Conservation (phyloP, 2,113 vertebrate genomes). For the Columbina picui region DNA sequence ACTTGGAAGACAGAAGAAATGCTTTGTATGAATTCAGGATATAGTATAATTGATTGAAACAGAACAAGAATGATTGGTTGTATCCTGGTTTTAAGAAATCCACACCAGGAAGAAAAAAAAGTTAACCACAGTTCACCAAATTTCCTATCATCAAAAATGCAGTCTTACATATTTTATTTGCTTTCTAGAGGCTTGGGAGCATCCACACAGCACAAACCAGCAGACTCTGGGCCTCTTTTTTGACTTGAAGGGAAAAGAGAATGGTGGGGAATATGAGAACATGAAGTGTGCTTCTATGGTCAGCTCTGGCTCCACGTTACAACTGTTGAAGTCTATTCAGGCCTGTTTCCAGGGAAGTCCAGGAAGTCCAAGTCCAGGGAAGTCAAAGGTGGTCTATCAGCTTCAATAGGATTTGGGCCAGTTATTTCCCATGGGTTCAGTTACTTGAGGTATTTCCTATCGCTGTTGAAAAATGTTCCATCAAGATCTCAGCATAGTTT, state of each 20-base stretch:
- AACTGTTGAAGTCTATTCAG: neutral
- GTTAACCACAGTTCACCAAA: neutral
- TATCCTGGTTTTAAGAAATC: neutral
- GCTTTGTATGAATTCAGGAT: neutral
- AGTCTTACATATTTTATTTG: neutral
- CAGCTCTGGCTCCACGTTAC: neutral
- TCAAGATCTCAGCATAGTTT: neutral
- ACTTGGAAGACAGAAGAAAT: slow-evolving; percentile 3
- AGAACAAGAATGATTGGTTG: neutral
- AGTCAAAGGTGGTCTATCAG: neutral
- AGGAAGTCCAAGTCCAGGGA: neutral
- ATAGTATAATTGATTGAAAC: neutral
- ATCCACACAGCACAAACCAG: neutral
- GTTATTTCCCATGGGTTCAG: neutral
- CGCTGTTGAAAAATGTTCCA: neutral
- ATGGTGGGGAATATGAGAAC: neutral
- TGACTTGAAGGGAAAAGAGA: neutral
- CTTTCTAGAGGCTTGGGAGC: neutral
- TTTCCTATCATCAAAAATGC: neutral
- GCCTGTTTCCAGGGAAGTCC: neutral
- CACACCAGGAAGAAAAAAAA: neutral
- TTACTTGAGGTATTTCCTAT: neutral
- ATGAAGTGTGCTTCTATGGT: neutral
- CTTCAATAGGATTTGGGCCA: neutral
- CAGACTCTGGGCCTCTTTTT: neutral